Base-by-base conservation (phyloP, 2,888 invertebrate species). In the Endomychus coccineus region DNA sequence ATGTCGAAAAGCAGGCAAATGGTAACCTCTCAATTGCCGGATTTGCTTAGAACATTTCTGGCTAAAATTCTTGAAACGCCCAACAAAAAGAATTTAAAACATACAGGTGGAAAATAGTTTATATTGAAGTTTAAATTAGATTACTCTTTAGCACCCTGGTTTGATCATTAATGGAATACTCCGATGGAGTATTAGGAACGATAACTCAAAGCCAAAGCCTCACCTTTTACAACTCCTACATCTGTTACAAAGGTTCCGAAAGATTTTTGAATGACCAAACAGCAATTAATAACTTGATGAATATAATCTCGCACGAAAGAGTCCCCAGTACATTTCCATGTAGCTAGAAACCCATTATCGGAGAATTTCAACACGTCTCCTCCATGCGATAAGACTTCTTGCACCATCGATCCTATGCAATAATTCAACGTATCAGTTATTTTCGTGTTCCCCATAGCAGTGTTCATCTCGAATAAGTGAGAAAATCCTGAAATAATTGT, bases 321-420 rank as follows among this genome's bases (percentile, higher is more conserved):
- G 16, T 64, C 67, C 16, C 24, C 2, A 1, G 68, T 56, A 16
- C 71, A 69, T 56, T 77, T 78, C 78, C 79, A 81, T 68, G 78
- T 72, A 0, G 77, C 74, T 2, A 80, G 64, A 52, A 81, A 77
- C 2, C 79, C 78, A 45, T 80, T 79, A 1, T 74, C 80, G 5
- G 78, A 77, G 55, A 79, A 80, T 58, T 80, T 79, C 1, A 80
- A 59, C 1, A 81, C 71, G 45, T 81, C 81, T 0, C 80, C 81
- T 32, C 74, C 71, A 45, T 75, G 75, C 0, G 72, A 71, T 16
- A 81, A 58, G 40, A 80, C 77, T 56, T 79, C 79, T 51, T 80
- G 79, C 1, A 81, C 77, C 71, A 84, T 77, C 1, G 78, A 73
- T 1, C 80, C 80, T 46, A 84, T 77, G 58, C 80, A 83, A 2